These are phyloP conservation scores for Pica pica DNA, from an alignment of 2,113 vertebrate species.

Conservation along the genomic window DNA sequence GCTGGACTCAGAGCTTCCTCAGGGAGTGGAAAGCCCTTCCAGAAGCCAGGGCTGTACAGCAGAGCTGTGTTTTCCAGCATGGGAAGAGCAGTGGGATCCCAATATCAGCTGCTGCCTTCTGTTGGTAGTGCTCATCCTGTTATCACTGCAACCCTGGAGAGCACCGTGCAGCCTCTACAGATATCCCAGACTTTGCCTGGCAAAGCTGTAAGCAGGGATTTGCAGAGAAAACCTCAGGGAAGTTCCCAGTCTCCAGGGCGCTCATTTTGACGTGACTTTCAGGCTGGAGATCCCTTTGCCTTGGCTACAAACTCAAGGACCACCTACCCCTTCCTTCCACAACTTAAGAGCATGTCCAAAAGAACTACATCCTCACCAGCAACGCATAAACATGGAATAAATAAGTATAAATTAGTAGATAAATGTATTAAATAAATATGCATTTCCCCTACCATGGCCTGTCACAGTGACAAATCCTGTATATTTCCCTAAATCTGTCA, in stretches of 20 bases:
- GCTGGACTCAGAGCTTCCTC: not conserved
- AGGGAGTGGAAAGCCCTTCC: not conserved
- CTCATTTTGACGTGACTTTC: not conserved
- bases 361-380: not conserved
- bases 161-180: not conserved
- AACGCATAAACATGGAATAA: not conserved
- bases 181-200: not conserved
- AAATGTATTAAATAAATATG: not conserved
- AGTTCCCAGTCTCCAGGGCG: not conserved
- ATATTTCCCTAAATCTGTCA: not conserved
- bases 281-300: not conserved
- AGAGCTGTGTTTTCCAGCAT: not conserved
- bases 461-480: not conserved
- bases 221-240: not conserved
- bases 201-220: not conserved
- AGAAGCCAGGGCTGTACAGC: not conserved
- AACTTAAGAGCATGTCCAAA: not conserved
- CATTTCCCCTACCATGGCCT: not conserved
- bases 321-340: not conserved
- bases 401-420: not conserved
- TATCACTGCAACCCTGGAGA: not conserved
- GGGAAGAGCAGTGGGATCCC: not conserved
- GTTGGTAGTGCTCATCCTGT: too few relatives aligned
- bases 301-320: not conserved
- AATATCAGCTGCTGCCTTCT: not conserved